phyloP scores from a whole-genome alignment of 2,797 vertebrate genomes.

The Cyclopterus lumpus region DNA sequence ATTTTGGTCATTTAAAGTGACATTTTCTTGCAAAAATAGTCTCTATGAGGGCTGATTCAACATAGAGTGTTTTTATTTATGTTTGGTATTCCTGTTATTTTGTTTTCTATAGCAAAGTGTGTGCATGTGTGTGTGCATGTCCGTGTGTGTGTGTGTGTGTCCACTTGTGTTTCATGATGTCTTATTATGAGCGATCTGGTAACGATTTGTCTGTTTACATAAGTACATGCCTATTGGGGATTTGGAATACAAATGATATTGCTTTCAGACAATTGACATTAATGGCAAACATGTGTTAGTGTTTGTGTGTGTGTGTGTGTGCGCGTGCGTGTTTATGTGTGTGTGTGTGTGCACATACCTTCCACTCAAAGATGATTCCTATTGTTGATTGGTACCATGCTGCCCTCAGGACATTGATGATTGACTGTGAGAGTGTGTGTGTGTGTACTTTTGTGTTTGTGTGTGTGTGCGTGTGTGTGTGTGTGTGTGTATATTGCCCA shows the following conservation, averaged over 20 bases:
- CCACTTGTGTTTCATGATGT: background rate
- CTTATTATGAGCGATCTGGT: background rate
- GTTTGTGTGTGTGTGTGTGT: slow-evolving; percentile 4
- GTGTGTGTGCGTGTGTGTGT: slow-evolving; percentile 1
- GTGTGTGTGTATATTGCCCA: slow-evolving; percentile 8
- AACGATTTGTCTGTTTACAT: slow-evolving; percentile 22
- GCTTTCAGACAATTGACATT: slow-evolving; percentile 38
- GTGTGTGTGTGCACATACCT: slow-evolving; percentile 20
- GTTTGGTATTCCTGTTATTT: background rate
- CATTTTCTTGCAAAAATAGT: background rate
- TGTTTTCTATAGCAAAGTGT: background rate
- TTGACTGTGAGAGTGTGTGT: slow-evolving; percentile 18
- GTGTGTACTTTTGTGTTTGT: slow-evolving; percentile 3
- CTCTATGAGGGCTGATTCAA: background rate
- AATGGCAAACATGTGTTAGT: background rate
- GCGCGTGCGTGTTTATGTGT: slow-evolving; percentile 16
- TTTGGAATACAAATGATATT: slow-evolving; percentile 26
- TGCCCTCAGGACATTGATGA: slow-evolving; percentile 55
- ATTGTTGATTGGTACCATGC: slow-evolving; percentile 56
- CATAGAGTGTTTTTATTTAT: background rate
- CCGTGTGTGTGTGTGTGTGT: background rate
- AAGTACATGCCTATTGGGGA: slow-evolving; percentile 12
- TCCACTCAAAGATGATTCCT: slow-evolving; percentile 43
- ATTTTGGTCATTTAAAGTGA: background rate
- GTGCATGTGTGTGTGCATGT: background rate